Conservation (phyloP, 2,113 vertebrate species). For the Felis chaus region DNA sequence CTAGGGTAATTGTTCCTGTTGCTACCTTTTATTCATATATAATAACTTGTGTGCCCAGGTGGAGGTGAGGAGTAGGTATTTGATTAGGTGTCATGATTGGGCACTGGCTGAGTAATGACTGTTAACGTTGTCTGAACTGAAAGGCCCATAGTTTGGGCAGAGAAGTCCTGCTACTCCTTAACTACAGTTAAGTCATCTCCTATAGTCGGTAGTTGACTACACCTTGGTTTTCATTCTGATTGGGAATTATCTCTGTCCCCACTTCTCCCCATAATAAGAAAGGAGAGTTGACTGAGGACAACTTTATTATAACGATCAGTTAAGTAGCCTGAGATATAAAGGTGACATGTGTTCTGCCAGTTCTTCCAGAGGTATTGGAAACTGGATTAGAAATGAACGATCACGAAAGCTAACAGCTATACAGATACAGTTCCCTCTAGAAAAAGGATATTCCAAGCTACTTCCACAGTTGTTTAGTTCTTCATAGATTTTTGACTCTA, state of each 20-base stretch:
- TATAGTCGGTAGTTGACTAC: not conserved
- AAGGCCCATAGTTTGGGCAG: not conserved
- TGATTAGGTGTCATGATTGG: not conserved
- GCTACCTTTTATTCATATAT: not conserved
- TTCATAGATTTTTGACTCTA: conserved; percentile 15
- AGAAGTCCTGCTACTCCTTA: not conserved
- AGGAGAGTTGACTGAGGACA: not conserved
- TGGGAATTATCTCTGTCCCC: not conserved
- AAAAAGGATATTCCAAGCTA: not conserved
- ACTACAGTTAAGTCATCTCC: not conserved
- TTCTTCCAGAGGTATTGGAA: not conserved
- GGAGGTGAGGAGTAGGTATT: not conserved
- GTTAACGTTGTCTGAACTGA: not conserved
- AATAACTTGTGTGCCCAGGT: not conserved
- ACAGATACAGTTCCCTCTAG: not conserved
- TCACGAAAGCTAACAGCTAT: not conserved
- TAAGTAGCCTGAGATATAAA: not conserved
- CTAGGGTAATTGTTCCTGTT: not conserved
- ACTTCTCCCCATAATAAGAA: not conserved
- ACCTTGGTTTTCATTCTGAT: not conserved
- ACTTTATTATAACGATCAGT: not conserved
- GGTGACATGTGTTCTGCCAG: not conserved
- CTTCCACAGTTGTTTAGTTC: not conserved
- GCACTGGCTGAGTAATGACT: not conserved
- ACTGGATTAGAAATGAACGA: not conserved